These are phyloP conservation scores for Hylaeus anthracinus DNA, from an alignment of 1,140 invertebrate species.

Conservation along the genomic window DNA sequence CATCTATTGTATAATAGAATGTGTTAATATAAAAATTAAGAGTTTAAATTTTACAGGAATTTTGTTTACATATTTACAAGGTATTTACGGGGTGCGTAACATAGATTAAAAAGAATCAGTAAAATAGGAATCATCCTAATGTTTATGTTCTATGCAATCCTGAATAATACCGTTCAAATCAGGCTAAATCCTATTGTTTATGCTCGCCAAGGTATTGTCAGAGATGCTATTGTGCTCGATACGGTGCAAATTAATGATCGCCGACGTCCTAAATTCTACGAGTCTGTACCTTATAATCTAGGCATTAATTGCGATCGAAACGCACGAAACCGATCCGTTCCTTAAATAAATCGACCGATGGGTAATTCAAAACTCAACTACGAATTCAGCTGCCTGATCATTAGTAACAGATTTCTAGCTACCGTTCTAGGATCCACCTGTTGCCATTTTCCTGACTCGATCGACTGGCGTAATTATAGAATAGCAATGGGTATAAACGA, in stretches of 20 bases:
- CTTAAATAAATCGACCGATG: conserved; percentile 9
- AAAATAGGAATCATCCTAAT: no score
- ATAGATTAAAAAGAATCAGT: no score
- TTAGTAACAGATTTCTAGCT: conserved; percentile 40
- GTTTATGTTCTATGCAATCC: background rate
- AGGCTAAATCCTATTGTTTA: conserved; percentile 46
- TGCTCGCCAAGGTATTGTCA: conserved; percentile 33
- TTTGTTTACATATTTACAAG: no score
- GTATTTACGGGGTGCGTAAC: no score
- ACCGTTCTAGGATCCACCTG: conserved; percentile 54
- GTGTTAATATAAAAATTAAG: no score
- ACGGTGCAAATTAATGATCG: conserved; percentile 28
- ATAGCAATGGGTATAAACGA: conserved; percentile 39
- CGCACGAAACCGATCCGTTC: background rate
- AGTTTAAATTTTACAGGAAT: no score
- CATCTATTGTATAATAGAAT: no score
- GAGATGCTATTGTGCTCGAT: conserved; percentile 22
- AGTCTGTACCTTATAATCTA: conserved; percentile 22
- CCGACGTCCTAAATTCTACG: conserved; percentile 10
- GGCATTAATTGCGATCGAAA: background rate
- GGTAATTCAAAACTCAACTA: conserved; percentile 19
- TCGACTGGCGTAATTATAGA: conserved; percentile 52
- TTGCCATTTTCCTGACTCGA: conserved; percentile 50
- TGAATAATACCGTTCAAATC: conserved; percentile 47
- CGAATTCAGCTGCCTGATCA: conserved; percentile 47